Evolutionary conservation across 2,113 vertebrate species (phyloP).

Genomic region (Odocoileus hemionus): DNA sequence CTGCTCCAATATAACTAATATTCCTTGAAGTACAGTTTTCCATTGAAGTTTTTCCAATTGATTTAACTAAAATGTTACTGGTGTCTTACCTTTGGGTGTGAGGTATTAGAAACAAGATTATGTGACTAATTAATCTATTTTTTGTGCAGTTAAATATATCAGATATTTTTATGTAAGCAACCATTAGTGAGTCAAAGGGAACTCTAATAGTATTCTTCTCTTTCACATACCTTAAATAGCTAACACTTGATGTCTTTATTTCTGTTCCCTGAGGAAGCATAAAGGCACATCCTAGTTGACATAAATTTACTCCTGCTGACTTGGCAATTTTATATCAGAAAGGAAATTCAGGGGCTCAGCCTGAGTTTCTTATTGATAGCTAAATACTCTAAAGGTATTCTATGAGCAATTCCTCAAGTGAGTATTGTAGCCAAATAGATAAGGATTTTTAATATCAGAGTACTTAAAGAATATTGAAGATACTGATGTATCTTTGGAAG

Average conservation of each 20-base stretch:
- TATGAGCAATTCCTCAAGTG: background rate
- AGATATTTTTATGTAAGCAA: background rate
- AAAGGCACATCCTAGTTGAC: constrained; percentile 54
- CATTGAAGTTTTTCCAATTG: background rate
- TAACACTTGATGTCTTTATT: constrained; percentile 65
- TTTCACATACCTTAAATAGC: background rate
- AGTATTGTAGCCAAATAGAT: background rate
- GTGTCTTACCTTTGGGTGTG: background rate
- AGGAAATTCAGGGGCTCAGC: constrained; percentile 28
- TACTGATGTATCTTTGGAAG: background rate
- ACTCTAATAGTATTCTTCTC: background rate
- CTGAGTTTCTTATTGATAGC: constrained; percentile 48
- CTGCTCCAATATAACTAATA: background rate
- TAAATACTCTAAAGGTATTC: background rate
- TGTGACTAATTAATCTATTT: background rate
- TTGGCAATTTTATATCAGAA: constrained; percentile 47
- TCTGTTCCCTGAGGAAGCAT: constrained; percentile 41
- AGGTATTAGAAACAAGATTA: background rate
- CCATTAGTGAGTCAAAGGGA: background rate
- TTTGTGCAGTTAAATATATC: background rate
- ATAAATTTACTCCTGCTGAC: constrained; percentile 66
- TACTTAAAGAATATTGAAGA: background rate
- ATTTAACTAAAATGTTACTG: background rate
- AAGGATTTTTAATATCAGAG: background rate
- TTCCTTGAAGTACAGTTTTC: background rate